Evolutionary conservation across 2,888 invertebrate genomes (phyloP).

Genomic region (Ellobium chinense): DNA sequence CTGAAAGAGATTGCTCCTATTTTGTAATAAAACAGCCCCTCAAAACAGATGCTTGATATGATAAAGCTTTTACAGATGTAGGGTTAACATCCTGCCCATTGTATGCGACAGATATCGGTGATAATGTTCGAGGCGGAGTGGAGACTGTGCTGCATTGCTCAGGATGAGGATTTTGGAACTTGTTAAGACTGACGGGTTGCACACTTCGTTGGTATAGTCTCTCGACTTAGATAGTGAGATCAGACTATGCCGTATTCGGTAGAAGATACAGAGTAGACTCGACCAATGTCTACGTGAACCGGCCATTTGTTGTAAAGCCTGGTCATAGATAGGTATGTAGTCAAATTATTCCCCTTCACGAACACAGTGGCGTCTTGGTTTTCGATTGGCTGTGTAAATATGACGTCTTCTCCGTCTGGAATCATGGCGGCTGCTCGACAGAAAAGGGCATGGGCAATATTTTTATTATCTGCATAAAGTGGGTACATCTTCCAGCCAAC

Average conservation of each 20-base stretch:
- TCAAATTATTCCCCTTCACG: conserved; percentile 56
- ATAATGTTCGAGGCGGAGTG: too few species aligned
- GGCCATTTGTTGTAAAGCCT: conserved; percentile 62
- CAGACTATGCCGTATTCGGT: conserved; percentile 61
- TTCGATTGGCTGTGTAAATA: conserved; percentile 59
- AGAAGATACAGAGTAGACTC: conserved; percentile 59
- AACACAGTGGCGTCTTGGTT: conserved; percentile 57
- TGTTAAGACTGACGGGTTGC: background rate
- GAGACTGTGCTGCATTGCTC: too few species aligned
- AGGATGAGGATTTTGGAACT: background rate
- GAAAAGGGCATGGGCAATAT: conserved; percentile 58
- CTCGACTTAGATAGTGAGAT: background rate
- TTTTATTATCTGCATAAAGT: conserved; percentile 57
- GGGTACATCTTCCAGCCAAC: conserved; percentile 61
- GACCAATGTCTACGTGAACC: conserved; percentile 54
- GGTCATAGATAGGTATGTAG: conserved; percentile 60
- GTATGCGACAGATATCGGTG: too few species aligned
- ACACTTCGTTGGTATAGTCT: too few species aligned
- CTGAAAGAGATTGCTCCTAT: too few species aligned
- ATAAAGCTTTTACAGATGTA: too few species aligned
- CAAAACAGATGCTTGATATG: too few species aligned
- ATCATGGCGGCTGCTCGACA: conserved; percentile 55
- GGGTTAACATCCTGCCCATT: too few species aligned
- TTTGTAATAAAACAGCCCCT: too few species aligned
- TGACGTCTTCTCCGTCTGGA: conserved; percentile 57